A percentile compares a stretch with the other conserved stretches of the same genome.
These are phyloP conservation scores for Saccostrea cuccullata DNA, from an alignment of 1,140 invertebrate genomes.

Conservation along the genomic window DNA sequence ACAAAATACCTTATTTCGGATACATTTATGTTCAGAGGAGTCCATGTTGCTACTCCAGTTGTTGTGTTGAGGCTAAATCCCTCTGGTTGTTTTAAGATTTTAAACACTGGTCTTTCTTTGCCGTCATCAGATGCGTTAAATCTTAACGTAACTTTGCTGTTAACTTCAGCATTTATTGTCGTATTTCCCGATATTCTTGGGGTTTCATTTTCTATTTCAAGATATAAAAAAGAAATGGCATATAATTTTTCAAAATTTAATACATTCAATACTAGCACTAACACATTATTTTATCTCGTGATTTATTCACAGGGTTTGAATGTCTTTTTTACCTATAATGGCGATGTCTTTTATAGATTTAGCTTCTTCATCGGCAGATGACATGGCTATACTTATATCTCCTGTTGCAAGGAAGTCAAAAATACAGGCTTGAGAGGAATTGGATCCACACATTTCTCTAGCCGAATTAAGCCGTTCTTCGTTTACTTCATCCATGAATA, in stretches of 20 bases:
- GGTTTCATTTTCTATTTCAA: not conserved
- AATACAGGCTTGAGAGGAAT: conserved; percentile 29
- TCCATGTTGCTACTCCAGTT: not conserved
- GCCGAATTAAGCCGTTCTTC: not conserved
- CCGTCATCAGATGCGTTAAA: conserved; percentile 3
- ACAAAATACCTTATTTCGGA: not conserved
- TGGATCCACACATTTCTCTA: not conserved
- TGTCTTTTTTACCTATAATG: not conserved
- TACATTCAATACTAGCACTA: not conserved
- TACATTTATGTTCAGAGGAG: not conserved
- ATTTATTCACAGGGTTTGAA: not conserved
- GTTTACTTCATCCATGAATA: not conserved
- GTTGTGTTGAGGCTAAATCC: not conserved
- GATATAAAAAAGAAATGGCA: not conserved
- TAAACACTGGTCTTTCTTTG: not conserved
- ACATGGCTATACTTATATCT: not conserved
- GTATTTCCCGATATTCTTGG: not conserved
- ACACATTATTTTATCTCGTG: no score
- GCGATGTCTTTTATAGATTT: not conserved
- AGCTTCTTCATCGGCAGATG: not conserved
- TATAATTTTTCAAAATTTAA: not conserved
- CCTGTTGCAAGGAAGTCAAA: conserved; percentile 36
- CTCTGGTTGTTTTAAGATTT: not conserved
- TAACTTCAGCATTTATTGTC: not conserved
- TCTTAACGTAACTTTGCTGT: not conserved